Base-by-base conservation (phyloP, 2,888 invertebrate species). In the Agriopis marginaria region DNA sequence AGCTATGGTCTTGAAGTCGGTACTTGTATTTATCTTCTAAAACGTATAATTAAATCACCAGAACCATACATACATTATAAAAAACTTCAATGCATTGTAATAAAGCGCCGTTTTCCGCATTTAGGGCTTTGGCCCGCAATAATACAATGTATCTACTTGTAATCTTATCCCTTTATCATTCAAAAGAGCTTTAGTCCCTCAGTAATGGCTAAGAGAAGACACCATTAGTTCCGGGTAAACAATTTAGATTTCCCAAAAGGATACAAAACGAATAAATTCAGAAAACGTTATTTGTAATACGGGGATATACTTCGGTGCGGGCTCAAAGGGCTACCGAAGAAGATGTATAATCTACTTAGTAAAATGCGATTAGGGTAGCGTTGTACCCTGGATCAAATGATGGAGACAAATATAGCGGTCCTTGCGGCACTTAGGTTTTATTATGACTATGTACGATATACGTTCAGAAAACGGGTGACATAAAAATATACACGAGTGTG, bases 211-310 rank as follows among this genome's bases (percentile, higher is more conserved):
- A 75, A 77, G 66, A 73, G 63, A 63, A 74, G 71, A 72, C 75
- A 75, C 81, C 87, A 86, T 88, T 87, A 85, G 82, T 84, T 84
- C 82, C 79, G 79, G 79, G 78, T 75, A 83, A 83, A 81, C 81
- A 83, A 82, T 83, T 84, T 81, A 75, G 79, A 75, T 70, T 72
- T 70, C 72, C 77, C 75, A 70, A 63, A 71, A 67, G 77, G 75
- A 74, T 72, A 78, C 63, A 72, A 70, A 76, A 71, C 61, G 72
- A 73, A 79, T 76, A 75, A 75, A 77, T 77, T 77, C 67, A 61
- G 74, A 71, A 77, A 79, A 73, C 77, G 76, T 73, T 77, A 74
- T 79, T 76, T 75, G 66, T 76, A 68, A 58, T 73, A 60, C 60
- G 56, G 51, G 64, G 61, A 65, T 66, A 67, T 65, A 66, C 66